Conservation (phyloP, 1,140 invertebrate species). For the Marisa cornuarietis region DNA sequence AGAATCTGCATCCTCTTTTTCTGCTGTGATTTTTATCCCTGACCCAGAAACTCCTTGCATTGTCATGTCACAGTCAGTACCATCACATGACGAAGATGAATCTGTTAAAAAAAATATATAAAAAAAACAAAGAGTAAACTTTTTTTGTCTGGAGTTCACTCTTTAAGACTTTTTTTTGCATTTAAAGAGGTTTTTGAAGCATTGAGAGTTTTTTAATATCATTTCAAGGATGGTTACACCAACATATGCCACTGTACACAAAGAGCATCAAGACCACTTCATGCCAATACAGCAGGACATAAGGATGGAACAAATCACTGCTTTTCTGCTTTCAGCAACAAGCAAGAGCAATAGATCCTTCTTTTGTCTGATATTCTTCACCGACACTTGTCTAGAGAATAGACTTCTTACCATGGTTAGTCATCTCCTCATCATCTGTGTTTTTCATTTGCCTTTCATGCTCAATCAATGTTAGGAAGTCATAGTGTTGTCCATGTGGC, state of each 20-base stretch:
- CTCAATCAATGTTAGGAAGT: slow-evolving; percentile 32
- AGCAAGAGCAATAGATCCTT: no score
- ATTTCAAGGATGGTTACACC: not conserved
- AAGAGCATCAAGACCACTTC: not conserved
- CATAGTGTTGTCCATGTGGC: slow-evolving; percentile 18
- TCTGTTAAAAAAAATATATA: no score
- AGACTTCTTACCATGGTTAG: no score
- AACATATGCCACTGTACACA: not conserved
- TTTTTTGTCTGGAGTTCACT: no score
- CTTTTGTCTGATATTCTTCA: no score
- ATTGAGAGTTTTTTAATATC: not conserved
- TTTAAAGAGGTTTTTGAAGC: not conserved
- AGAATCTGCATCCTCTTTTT: not conserved
- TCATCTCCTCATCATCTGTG: not conserved
- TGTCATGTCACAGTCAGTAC: not conserved
- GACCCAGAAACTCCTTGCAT: not conserved
- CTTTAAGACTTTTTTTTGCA: no score
- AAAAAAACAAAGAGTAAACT: no score
- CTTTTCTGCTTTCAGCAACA: no score
- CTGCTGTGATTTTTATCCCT: not conserved
- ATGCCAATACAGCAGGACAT: not conserved
- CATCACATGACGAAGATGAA: no score
- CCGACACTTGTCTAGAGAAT: no score
- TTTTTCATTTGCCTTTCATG: slow-evolving; percentile 7
- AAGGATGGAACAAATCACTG: not conserved